A percentile compares a stretch with the other conserved stretches of the same genome.
Conservation (phyloP, 2,113 vertebrate genomes). For the Acanthisitta chloris region DNA sequence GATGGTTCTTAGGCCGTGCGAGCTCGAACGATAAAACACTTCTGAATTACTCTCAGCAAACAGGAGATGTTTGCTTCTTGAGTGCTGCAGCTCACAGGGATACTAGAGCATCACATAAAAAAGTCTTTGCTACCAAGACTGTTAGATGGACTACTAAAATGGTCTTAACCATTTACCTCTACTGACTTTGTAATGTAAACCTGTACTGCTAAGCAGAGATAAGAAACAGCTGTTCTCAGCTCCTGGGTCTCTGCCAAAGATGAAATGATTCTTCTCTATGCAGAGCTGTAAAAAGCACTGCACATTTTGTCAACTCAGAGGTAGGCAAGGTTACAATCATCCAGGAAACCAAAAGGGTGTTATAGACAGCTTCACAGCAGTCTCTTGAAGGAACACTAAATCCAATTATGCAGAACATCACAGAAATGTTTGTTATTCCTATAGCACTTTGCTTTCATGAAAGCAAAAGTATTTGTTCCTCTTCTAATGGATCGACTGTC, state of each 20-base stretch:
- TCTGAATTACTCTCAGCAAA: not conserved
- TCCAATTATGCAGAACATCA: conserved; percentile 35
- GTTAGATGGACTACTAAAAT: conserved; percentile 43
- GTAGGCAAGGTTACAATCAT: conserved; percentile 53
- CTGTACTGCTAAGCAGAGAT: conserved; percentile 29
- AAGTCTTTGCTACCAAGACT: conserved; percentile 26
- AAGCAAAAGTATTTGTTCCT: conserved; percentile 28
- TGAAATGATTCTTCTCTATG: conserved; percentile 43
- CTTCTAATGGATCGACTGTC: conserved; percentile 22
- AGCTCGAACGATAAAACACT: conserved; percentile 31
- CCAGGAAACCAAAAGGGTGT: conserved; percentile 16
- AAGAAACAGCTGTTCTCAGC: conserved; percentile 59
- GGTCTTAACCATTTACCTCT: not conserved
- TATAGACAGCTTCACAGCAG: conserved; percentile 20
- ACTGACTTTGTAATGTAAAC: conserved; percentile 35
- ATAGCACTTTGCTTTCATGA: conserved; percentile 31
- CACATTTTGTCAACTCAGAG: conserved; percentile 58
- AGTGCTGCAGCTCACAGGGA: conserved; percentile 8
- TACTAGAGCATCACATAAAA: not conserved
- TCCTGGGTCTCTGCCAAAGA: conserved; percentile 23
- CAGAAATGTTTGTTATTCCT: conserved; percentile 57
- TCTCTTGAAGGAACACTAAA: conserved; percentile 52
- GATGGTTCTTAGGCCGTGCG: conserved; percentile 30
- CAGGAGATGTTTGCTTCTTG: not conserved
- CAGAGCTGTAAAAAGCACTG: conserved; percentile 17